A percentile compares a stretch with the other conserved stretches of the same genome.
Evolutionary conservation across 2,797 vertebrate genomes (phyloP).

Genomic region (Fistularia tabacaria): DNA sequence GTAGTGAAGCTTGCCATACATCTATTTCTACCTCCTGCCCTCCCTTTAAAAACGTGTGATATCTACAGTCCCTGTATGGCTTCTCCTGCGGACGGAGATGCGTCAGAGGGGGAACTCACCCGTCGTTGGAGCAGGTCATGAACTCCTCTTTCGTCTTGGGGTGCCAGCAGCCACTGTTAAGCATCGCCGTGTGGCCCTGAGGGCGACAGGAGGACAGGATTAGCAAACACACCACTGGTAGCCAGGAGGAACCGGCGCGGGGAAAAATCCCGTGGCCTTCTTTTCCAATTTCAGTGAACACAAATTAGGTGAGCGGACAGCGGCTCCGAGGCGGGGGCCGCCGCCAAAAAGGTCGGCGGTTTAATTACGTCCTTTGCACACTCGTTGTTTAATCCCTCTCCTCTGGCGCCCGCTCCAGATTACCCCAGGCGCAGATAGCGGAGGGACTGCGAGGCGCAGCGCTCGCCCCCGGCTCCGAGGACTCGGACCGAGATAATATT

Average conservation of each 20-base stretch:
- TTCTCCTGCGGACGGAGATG: no score
- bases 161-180: slow-evolving; percentile 95
- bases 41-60: no score
- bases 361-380: background rate
- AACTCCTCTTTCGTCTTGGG: slow-evolving; percentile 98
- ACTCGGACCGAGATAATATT: no score
- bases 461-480: no score
- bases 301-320: slow-evolving; percentile 21
- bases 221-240: slow-evolving; percentile 2
- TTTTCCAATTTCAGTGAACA: slow-evolving; percentile 9
- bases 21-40: no score
- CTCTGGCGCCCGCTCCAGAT: no score
- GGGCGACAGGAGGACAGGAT: slow-evolving; percentile 28
- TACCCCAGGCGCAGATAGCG: no score
- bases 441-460: no score
- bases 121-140: slow-evolving; percentile 97
- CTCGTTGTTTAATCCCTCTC: no score
- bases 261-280: background rate
- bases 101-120: slow-evolving; percentile 76
- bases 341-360: slow-evolving; percentile 14
- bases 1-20: no score
- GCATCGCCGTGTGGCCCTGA: slow-evolving; percentile 98
- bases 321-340: slow-evolving; percentile 7
- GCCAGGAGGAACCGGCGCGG: slow-evolving; percentile 11
- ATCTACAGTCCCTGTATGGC: no score